Evolutionary conservation across 2,797 vertebrate genomes (phyloP), one percentile per base, ranked within the genome.

Genomic region (Myotis myotis): DNA sequence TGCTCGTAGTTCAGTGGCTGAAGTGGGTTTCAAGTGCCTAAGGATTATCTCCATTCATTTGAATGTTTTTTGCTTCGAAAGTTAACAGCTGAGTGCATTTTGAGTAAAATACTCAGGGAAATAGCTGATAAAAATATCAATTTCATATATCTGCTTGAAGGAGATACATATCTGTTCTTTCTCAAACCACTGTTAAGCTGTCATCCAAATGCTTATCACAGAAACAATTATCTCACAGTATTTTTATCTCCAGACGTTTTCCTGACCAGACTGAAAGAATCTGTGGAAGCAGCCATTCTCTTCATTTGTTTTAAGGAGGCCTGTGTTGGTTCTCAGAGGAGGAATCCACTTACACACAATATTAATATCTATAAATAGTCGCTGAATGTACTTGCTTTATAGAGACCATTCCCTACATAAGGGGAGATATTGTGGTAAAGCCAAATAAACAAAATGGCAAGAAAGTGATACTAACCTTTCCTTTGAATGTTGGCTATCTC

Each of bases 181-280:
- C 85, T 92, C 92, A 95, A 97, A 96, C n/a, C 6, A 78, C 87
- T 93, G 84, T 96, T 98, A 96, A 96, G 91, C 90, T 95, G 96
- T 97, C 96, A 94, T 88, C 74, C 55, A 1, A 22, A 22, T 28
- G 64, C 95, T 98, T 97, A 96, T 96, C 91, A 70, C 74, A 41
- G 89, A 78, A 92, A 92, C 94, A 94, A 96, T 95, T 83, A 97
- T 66, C 96, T 85, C 64, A 95, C 84, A 76, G 94, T 62, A 57
- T 85, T 41, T 95, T 97, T 97, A 97, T 97, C 95, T 87, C 97
- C 71, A 89, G 96, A 97, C 55, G 38, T 96, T 95, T 96, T 98
- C 83, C 83, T 98, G 74, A 92, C 75, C 90, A 83, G 96, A 98
- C 92, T 97, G 95, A 97, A 92, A 83, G 93, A 91, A 89, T 89